Conservation (phyloP, 1,140 invertebrate genomes). For the Calephelis virginiensis region DNA sequence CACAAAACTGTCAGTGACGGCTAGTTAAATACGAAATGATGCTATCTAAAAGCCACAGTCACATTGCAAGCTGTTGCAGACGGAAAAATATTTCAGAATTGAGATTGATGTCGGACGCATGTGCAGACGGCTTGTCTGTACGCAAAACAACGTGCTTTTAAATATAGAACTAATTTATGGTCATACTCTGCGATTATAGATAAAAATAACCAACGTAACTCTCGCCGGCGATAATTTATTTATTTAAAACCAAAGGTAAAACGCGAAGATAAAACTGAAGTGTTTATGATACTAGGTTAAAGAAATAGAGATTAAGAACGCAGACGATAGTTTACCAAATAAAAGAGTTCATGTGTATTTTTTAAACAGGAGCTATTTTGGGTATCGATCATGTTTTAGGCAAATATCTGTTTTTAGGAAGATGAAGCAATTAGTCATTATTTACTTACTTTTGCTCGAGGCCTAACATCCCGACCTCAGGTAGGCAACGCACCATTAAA, state of each 20-base stretch:
- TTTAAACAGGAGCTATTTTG: slow-evolving; percentile 2
- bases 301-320: slow-evolving; percentile 46
- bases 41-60: slow-evolving; percentile 17
- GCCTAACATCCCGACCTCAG: too few relatives aligned
- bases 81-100: slow-evolving; percentile 77
- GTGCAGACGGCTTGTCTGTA: slow-evolving; percentile 72
- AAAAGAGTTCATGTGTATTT: slow-evolving; percentile 20
- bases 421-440: too few relatives aligned
- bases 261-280: slow-evolving; percentile 44
- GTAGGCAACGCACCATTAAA: too few relatives aligned
- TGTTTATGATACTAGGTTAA: slow-evolving; percentile 48
- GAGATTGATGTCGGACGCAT: slow-evolving; percentile 77
- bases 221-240: slow-evolving; percentile 58
- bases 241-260: slow-evolving; percentile 51
- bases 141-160: slow-evolving; percentile 73
- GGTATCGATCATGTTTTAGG: not conserved
- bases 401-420: too few relatives aligned
- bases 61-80: slow-evolving; percentile 40
- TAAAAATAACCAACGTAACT: slow-evolving; percentile 71
- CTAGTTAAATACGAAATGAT: slow-evolving; percentile 8
- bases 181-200: slow-evolving; percentile 74
- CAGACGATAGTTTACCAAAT: slow-evolving; percentile 31
- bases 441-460: too few relatives aligned
- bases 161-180: slow-evolving; percentile 77
- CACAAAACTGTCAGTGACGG: not conserved